These are phyloP conservation scores for Sinodicranocentrus sp. DNA, from an alignment of 2,888 invertebrate genomes.

Conservation along the genomic window DNA sequence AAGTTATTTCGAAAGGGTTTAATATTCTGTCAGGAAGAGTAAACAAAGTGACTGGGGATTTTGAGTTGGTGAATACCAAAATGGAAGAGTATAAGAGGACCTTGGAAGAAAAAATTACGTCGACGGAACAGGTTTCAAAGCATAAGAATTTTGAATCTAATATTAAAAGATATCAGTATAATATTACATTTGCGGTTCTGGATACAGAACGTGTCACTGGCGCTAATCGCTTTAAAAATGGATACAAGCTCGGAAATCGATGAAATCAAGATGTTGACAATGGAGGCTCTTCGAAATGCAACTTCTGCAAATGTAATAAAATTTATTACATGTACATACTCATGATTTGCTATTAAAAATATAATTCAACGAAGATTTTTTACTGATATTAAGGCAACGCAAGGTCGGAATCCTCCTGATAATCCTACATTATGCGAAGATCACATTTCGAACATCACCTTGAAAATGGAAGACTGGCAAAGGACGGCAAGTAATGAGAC, in stretches of 20 bases:
- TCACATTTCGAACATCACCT: constrained; percentile 47
- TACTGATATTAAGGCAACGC: constrained; percentile 8
- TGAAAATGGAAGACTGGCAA: constrained; percentile 66
- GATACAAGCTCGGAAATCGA: constrained; percentile 42
- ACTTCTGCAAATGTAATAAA: constrained; percentile 35
- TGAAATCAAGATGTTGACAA: constrained; percentile 33
- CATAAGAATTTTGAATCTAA: background rate
- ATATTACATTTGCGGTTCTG: background rate
- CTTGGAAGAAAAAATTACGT: constrained; percentile 58
- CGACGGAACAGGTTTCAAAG: constrained; percentile 40
- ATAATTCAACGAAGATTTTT: background rate
- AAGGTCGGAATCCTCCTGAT: constrained; percentile 20
- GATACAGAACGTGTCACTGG: constrained; percentile 50
- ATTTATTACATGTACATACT: background rate
- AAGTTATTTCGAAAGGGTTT: constrained; percentile 73
- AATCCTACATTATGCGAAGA: constrained; percentile 24
- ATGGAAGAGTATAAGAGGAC: constrained; percentile 43
- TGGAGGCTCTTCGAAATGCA: constrained; percentile 46
- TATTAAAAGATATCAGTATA: background rate
- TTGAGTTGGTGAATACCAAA: constrained; percentile 58
- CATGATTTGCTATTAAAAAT: background rate
- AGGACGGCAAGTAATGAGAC: constrained; percentile 65
- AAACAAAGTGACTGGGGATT: constrained; percentile 67
- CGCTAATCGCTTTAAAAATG: constrained; percentile 45
- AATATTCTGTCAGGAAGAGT: constrained; percentile 69